Evolutionary conservation across 2,888 invertebrate genomes (phyloP).

Genomic region (Esperia sulphurella): DNA sequence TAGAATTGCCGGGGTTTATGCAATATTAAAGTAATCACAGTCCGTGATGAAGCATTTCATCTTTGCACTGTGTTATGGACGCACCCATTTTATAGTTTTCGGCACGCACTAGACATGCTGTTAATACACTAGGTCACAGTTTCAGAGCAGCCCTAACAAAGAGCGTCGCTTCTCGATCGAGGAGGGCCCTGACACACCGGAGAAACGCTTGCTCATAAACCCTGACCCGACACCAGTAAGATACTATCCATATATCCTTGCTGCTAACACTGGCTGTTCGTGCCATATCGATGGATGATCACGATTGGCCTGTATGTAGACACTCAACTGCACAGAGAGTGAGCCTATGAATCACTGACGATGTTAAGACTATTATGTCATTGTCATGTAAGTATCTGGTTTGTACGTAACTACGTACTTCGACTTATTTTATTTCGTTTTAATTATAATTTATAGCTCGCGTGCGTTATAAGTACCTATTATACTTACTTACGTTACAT

Average conservation of each 20-base stretch:
- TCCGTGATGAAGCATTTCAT: no score
- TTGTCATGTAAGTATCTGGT: no score
- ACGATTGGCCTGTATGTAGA: slow-evolving; percentile 6
- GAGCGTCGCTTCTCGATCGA: slow-evolving; percentile 71
- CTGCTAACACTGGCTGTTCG: slow-evolving; percentile 17
- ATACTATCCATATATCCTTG: slow-evolving; percentile 22
- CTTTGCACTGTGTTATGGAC: slow-evolving; percentile 10
- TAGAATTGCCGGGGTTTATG: no score
- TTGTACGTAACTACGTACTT: background rate
- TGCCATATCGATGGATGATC: slow-evolving; percentile 6
- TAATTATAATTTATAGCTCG: no score
- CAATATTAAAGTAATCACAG: no score
- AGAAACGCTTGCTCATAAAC: slow-evolving; percentile 76
- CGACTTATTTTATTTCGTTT: no score
- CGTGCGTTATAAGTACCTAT: no score
- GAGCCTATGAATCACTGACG: background rate
- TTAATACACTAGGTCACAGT: slow-evolving; percentile 62
- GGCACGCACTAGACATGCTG: slow-evolving; percentile 29
- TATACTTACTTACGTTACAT: no score
- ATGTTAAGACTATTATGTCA: slow-evolving; percentile 2
- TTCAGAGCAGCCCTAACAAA: slow-evolving; percentile 73
- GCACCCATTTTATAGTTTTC: slow-evolving; percentile 19
- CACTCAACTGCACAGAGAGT: background rate
- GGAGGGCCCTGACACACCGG: slow-evolving; percentile 67
- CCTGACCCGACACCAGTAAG: slow-evolving; percentile 76